phyloP scores from a whole-genome alignment of 2,113 vertebrate genomes.

The Willisornis vidua region DNA sequence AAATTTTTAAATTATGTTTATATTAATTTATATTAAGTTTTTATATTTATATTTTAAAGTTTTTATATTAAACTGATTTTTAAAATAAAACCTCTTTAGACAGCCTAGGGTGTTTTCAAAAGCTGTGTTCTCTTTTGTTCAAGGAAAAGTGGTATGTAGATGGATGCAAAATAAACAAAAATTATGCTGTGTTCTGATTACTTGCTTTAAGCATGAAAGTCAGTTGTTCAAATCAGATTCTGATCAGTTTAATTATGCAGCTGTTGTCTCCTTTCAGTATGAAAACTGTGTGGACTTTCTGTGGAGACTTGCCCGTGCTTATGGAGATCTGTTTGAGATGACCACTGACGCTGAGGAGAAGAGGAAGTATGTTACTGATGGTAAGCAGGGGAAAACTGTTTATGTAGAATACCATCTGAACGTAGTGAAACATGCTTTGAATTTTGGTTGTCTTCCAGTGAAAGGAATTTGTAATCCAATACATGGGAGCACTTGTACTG shows the following conservation, averaged over 20 bases:
- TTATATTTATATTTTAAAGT: background rate
- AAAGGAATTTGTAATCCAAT: background rate
- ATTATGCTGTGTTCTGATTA: background rate
- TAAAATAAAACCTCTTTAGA: background rate
- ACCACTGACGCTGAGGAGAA: slow-evolving; percentile 83
- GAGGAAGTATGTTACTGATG: slow-evolving; percentile 82
- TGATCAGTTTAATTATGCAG: background rate
- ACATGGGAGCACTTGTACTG: background rate
- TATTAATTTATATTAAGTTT: background rate
- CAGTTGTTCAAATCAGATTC: background rate
- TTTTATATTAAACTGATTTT: background rate
- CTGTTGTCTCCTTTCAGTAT: slow-evolving; percentile 76
- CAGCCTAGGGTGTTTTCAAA: background rate
- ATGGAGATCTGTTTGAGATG: slow-evolving; percentile 87
- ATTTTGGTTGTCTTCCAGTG: background rate
- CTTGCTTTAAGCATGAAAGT: background rate
- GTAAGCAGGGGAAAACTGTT: slow-evolving; percentile 68
- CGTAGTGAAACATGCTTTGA: background rate
- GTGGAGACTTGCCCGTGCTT: slow-evolving; percentile 89
- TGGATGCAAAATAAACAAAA: background rate
- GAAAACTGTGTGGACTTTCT: slow-evolving; percentile 81
- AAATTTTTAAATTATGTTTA: background rate
- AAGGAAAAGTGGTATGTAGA: background rate
- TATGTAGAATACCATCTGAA: background rate
- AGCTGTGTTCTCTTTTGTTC: background rate